Evolutionary conservation across 2,797 vertebrate genomes (phyloP), one percentile per base, ranked within the genome.

Genomic region (Apogon hyalosoma): DNA sequence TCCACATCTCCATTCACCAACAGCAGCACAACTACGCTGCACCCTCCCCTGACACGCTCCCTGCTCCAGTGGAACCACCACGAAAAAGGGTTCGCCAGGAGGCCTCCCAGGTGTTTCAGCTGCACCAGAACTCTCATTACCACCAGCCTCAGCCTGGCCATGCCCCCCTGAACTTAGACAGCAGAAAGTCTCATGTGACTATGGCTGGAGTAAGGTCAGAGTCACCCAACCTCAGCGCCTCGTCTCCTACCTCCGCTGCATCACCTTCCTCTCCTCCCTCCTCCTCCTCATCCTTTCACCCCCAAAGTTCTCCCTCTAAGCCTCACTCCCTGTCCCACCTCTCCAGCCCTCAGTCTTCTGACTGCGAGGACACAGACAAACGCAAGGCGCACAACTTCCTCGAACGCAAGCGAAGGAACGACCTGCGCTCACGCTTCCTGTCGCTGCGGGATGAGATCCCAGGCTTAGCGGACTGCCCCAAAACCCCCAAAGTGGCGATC

Each of bases 1-100:
- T 98, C 90, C 96, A 97, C 88, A 97, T 97, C 78, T 96, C 96
- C 0, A 96, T 97, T 76, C 96, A 97, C 83, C 96, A 97, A 82
- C 96, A 97, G 81, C 96, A 98, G 76, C 96, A 98, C 88, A 97
- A 98, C 92, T 98, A 97, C 0, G 94, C 95, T 0, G 95, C 96
- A 0, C 94, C 95, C 55, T 95, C 95, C 0, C 94, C 96, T 0
- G 95, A 96, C 15, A 85, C 79, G 45, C 69, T 92, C 39, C 72
- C 81, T 42, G 31, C 61, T 2, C 79, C 54, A 0, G 0, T 54
- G 0, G 89, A 93, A 52, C 92, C 90, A 0, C 89, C 87, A 8
- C 87, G 89, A 28, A 95, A 95, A 80, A 90, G 84, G 84, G 75
- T 92, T 4, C 86, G 92, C 0, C 90, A 92, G 0, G 89, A 95